Base-by-base conservation (phyloP, 1,140 invertebrate genomes). In the Cotesia glomerata region DNA sequence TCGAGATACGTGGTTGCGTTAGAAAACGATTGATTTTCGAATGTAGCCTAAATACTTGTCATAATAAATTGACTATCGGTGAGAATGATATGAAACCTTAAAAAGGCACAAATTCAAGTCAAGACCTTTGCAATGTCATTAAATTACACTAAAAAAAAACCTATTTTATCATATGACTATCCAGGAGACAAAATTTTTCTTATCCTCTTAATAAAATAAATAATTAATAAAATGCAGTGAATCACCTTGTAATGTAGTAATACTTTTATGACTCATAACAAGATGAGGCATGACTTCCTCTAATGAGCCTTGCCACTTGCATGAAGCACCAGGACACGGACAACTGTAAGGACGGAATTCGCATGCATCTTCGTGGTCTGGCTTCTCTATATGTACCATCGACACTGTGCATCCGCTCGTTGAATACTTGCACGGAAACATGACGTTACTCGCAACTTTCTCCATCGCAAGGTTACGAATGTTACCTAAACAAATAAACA, bases 351-450 rank as follows among this genome's bases (percentile, higher is more conserved):
- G 96, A 84, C 97, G 93, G 89, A 94, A 98, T 89, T 99, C 97
- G 87, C 98, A 99, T 2, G 93, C 91, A 88, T 99, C 98, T 88
- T 99, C 98, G 83, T 99, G 98, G 81, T 99, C 98, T 36, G 94
- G 92, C 87, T 99, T 99, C 75, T 99, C 97, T 5, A 96, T 97
- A 82, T 99, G 96, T 2, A 97, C 91, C 14, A 99, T 89, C n/a
- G 95, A 95, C 62, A 94, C 92, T 3, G 91, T 91, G 86, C 98
- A 99, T 11, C 98, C 98, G 80, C 95, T 97, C 59, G 93, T 94
- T n/a, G 95, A 95, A 89, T 99, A 99, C 89, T 99, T 99, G 88
- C 98, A 99, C 0, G 98, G 98, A 83, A 99, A 99, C 90, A 97
- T 94, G 3, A 99, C 95, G 78, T 97, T 99, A 73, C 94, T 95